These are phyloP conservation scores for Fistularia commersonii DNA, from an alignment of 2,797 vertebrate species.

Conservation along the genomic window DNA sequence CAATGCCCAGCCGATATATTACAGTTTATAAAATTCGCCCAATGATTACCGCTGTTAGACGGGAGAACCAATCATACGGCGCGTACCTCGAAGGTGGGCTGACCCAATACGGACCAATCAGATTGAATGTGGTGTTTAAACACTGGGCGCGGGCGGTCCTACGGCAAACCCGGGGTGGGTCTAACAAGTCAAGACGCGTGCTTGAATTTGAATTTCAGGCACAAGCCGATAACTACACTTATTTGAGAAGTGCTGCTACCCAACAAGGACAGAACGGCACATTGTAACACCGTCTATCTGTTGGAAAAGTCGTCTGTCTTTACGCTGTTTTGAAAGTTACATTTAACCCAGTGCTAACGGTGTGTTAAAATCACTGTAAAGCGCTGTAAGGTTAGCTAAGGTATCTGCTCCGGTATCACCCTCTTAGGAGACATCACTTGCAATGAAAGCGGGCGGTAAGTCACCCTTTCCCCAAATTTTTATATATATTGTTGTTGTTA, in stretches of 20 bases:
- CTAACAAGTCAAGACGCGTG: slow-evolving; percentile 47
- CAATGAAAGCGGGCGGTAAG: slow-evolving; percentile 84
- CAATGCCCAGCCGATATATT: slow-evolving; percentile 51
- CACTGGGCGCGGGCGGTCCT: slow-evolving; percentile 72
- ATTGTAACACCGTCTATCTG: too few species aligned
- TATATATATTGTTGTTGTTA: too few species aligned
- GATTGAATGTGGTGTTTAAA: slow-evolving; percentile 72
- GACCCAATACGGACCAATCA: slow-evolving; percentile 48
- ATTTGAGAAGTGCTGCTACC: slow-evolving; percentile 13
- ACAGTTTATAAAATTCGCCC: slow-evolving; percentile 46
- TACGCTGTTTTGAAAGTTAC: background rate
- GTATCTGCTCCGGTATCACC: slow-evolving; percentile 7
- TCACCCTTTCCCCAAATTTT: slow-evolving; percentile 13
- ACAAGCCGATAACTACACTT: slow-evolving; percentile 25
- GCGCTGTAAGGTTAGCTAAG: slow-evolving; percentile 11
- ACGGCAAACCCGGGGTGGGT: slow-evolving; percentile 47
- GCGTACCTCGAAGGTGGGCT: slow-evolving; percentile 6
- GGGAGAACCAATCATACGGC: slow-evolving; percentile 44
- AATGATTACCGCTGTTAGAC: slow-evolving; percentile 27
- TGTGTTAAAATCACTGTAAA: slow-evolving; percentile 24
- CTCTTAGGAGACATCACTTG: slow-evolving; percentile 47
- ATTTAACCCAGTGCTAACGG: too few species aligned
- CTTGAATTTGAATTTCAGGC: slow-evolving; percentile 61
- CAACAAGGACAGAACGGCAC: slow-evolving; percentile 1
- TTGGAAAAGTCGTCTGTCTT: too few species aligned